Evolutionary conservation across 2,113 vertebrate species (phyloP), one percentile per base, ranked within the genome.

Genomic region (Crypturellus undulatus): DNA sequence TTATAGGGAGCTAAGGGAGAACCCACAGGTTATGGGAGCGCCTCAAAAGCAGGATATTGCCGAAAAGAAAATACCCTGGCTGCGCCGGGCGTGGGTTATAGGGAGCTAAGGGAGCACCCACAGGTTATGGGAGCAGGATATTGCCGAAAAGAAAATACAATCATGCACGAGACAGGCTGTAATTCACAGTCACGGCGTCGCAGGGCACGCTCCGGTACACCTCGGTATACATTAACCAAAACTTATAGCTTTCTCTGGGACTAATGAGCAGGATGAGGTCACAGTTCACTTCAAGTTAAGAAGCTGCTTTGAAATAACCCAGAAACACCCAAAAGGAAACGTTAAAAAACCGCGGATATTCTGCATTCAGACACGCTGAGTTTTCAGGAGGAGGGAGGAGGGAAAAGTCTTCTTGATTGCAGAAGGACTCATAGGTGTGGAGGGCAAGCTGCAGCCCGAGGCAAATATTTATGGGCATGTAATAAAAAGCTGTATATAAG

Each of bases 371-470:
- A 78, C 59, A 79, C 32, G 49, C 25, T 17, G 69, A 51, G 51
- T 79, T 81, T 83, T 69, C 67, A 52, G 25, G 68, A 38, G 22
- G 30, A 2, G 0, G 21, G 10, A 68, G 43, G 28, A 91, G 5
- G 58, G 47, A 85, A 83, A n/a, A 22, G 8, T n/a, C 45, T 68
- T 54, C 34, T 71, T 43, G 71, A 52, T 2, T 67, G 43, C 72
- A 89, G 68, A 77, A 80, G 69, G 58, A 45, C 28, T 24, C 81
- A 47, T 32, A 3, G 30, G 52, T 70, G 79, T 56, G 3, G 3
- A 45, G 85, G 72, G 58, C 71, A 60, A 87, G 30, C 43, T 93
- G 89, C 30, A 72, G 62, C 54, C 54, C 68, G 56, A 90, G 96
- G 56, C 58, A 84, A 73, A 38, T 42, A 45, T 63, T 82, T 81